Evolutionary conservation across 2,888 invertebrate genomes (phyloP).

Genomic region (Cyclophora punctaria): DNA sequence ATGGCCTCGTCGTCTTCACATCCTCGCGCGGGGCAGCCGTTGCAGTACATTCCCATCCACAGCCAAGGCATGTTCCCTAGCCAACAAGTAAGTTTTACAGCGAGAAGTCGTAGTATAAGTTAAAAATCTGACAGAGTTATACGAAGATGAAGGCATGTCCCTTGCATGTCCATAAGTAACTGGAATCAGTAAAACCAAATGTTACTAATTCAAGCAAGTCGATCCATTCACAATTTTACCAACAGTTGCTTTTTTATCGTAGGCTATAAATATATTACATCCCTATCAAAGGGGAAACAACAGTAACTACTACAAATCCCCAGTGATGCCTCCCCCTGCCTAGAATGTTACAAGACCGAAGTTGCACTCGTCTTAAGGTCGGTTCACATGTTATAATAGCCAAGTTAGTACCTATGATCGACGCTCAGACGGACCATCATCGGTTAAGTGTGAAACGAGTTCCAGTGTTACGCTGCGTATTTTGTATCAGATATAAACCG

Average conservation of each 20-base stretch:
- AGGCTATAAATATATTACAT: not conserved
- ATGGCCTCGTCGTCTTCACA: conserved; percentile 78
- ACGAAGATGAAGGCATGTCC: not conserved
- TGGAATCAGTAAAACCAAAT: not conserved
- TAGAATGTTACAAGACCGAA: no score
- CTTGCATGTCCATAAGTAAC: not conserved
- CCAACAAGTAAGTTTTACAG: conserved; percentile 7
- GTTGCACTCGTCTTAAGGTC: no score
- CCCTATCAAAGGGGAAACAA: no score
- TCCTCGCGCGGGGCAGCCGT: conserved; percentile 71
- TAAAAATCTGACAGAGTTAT: not conserved
- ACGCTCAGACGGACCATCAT: no score
- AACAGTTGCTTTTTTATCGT: not conserved
- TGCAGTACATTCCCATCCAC: conserved; percentile 69
- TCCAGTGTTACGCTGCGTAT: no score
- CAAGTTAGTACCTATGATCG: no score
- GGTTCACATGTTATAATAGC: no score
- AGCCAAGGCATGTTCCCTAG: conserved; percentile 71
- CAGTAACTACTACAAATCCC: no score
- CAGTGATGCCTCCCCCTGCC: no score
- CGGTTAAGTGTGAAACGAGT: no score
- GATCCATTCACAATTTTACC: not conserved
- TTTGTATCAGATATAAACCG: no score
- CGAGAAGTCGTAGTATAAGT: not conserved
- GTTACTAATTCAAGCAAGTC: not conserved